These are phyloP conservation scores for Muraenolepis orangiensis DNA, from an alignment of 2,797 vertebrate genomes.

Conservation along the genomic window DNA sequence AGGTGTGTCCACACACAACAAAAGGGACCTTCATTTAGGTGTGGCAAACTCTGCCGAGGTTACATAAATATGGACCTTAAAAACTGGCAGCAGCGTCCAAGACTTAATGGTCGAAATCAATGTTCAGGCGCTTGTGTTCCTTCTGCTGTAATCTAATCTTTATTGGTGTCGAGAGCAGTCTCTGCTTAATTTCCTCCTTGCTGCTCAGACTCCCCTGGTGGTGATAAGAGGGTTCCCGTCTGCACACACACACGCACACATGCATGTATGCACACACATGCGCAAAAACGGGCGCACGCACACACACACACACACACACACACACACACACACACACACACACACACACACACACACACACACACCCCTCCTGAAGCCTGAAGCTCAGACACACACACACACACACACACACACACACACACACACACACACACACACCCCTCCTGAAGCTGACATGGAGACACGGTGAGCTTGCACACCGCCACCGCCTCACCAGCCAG, in stretches of 20 bases:
- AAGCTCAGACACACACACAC: conserved; percentile 6
- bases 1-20: background rate
- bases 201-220: conserved; percentile 54
- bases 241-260: conserved; percentile 12
- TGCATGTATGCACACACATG: conserved; percentile 11
- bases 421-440: conserved; percentile 17
- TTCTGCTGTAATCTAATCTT: background rate
- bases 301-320: conserved; percentile 21
- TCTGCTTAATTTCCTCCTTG: conserved; percentile 48
- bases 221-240: conserved; percentile 43
- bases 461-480: conserved; percentile 13
- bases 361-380: conserved; percentile 4
- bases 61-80: background rate
- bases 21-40: background rate
- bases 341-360: conserved; percentile 20
- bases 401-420: conserved; percentile 3
- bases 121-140: background rate
- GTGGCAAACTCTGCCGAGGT: background rate
- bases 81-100: background rate
- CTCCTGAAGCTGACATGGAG: conserved; percentile 19
- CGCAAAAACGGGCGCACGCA: too few relatives aligned
- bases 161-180: conserved; percentile 21
- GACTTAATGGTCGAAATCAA: background rate
- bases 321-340: too few relatives aligned
- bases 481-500: conserved; percentile 44